phyloP scores from a whole-genome alignment of 2,797 vertebrate species.

The Darevskia mixta region DNA sequence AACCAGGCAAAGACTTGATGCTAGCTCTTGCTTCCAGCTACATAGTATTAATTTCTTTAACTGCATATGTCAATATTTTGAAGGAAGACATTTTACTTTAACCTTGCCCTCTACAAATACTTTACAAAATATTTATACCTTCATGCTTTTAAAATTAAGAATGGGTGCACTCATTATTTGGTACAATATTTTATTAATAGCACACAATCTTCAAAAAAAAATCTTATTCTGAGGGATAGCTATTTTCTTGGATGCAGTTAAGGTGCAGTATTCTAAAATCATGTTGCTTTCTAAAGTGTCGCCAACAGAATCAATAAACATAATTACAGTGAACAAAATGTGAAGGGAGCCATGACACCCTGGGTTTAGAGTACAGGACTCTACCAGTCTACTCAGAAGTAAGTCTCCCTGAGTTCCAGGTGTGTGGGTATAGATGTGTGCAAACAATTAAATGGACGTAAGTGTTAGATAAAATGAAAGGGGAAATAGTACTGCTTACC shows the following conservation, averaged over 20 bases:
- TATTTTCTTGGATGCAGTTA: constrained; percentile 9
- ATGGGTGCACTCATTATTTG: neutral
- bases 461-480: neutral
- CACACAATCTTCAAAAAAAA: constrained; percentile 3
- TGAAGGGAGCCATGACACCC: constrained; percentile 5
- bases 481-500: constrained; percentile 25
- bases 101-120: neutral
- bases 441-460: neutral
- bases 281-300: neutral
- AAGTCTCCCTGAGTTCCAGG: neutral
- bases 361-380: neutral
- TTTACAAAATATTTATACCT: neutral
- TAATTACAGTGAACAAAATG: constrained; percentile 7
- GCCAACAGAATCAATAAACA: neutral
- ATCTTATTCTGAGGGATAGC: constrained; percentile 13
- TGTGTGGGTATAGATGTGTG: neutral
- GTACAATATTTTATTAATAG: neutral
- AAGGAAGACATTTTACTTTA: neutral
- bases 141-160: neutral
- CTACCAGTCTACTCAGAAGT: neutral
- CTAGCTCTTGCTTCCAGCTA: neutral
- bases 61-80: constrained; percentile 1
- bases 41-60: neutral
- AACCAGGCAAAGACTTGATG: neutral
- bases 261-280: constrained; percentile 16